Conservation (phyloP, 2,888 invertebrate genomes). For the Chrysotoxum bicinctum region DNA sequence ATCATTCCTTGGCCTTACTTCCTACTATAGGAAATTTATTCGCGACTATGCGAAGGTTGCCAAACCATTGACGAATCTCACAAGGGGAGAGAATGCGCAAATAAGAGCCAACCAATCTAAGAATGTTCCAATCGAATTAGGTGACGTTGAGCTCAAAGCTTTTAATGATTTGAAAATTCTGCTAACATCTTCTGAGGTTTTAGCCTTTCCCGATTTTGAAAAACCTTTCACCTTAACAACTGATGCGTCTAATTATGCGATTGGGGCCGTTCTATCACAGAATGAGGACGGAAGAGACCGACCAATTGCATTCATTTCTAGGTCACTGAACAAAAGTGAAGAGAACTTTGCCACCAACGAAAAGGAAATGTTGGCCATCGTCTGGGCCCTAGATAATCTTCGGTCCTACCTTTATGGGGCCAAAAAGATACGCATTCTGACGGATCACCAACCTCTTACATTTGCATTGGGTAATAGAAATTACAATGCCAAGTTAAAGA, state of each 20-base stretch:
- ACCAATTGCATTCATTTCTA: background rate
- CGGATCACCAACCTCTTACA: background rate
- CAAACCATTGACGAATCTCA: background rate
- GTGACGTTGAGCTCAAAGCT: background rate
- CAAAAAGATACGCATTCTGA: background rate
- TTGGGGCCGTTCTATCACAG: background rate
- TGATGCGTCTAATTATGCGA: background rate
- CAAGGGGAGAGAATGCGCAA: background rate
- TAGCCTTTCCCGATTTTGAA: background rate
- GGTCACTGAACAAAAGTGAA: background rate
- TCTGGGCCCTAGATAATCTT: background rate
- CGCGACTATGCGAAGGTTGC: background rate
- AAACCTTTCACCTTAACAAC: background rate
- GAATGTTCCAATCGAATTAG: background rate
- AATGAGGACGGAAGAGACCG: background rate
- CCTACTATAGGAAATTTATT: background rate
- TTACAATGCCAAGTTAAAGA: background rate
- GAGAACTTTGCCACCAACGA: no score
- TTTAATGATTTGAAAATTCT: background rate
- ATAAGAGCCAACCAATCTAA: background rate
- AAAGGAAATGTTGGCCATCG: no score
- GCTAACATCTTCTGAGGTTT: background rate
- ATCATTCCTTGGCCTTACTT: background rate
- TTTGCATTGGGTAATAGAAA: background rate
- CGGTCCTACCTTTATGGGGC: background rate